Evolutionary conservation across 1,140 invertebrate species (phyloP).

Genomic region (Anastrepha ludens): DNA sequence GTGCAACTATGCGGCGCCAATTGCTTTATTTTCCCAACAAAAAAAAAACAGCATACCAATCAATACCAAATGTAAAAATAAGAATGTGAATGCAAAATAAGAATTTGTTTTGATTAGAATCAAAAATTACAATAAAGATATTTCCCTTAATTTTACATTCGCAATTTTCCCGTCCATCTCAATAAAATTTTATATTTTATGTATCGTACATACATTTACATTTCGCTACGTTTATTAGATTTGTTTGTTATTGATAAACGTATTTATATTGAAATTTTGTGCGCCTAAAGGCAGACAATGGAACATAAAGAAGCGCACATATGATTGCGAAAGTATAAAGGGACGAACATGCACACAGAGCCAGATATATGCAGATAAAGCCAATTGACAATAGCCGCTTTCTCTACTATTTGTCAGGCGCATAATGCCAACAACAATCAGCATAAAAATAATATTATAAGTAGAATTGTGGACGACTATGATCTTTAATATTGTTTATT

Average conservation of each 20-base stretch:
- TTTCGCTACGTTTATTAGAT: background rate
- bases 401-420: background rate
- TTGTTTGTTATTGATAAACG: conserved; percentile 9
- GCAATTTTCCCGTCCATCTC: background rate
- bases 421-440: conserved; percentile 21
- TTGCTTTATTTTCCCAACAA: no score
- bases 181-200: conserved; percentile 33
- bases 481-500: conserved; percentile 13
- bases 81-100: background rate
- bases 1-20: no score
- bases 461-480: background rate
- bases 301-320: background rate
- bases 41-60: no score
- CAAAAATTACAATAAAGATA: conserved; percentile 30
- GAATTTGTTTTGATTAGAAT: background rate
- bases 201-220: background rate
- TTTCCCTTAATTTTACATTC: background rate
- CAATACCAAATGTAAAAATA: no score
- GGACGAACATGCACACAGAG: background rate
- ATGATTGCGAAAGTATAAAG: background rate
- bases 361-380: background rate
- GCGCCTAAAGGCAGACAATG: background rate
- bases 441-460: background rate
- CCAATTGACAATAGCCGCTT: background rate
- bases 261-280: conserved; percentile 22